Percentiles rank a stretch among this genome's conserved stretches.
These are phyloP conservation scores for Merops nubicus DNA, from an alignment of 2,113 vertebrate species.

Conservation along the genomic window DNA sequence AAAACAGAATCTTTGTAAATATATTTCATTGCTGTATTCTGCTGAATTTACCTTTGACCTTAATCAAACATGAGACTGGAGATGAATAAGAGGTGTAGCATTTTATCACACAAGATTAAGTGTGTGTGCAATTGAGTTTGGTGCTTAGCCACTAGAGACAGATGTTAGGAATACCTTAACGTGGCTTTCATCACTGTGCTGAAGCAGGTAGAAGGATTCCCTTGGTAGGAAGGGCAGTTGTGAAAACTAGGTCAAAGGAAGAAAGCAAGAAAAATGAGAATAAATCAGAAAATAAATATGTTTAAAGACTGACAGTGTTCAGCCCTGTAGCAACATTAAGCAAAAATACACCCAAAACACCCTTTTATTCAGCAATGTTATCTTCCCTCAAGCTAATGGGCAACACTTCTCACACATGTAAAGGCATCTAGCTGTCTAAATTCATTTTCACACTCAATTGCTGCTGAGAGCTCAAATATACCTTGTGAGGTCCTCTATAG, in stretches of 20 bases:
- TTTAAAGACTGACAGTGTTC: neutral
- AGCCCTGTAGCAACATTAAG: neutral
- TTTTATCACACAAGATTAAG: neutral
- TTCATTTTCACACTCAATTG: neutral
- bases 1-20: neutral
- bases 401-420: neutral
- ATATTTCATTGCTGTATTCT: neutral
- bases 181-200: neutral
- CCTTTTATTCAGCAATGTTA: neutral
- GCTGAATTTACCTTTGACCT: constrained; percentile 8
- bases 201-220: neutral
- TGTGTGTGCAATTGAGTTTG: rapidly evolving
- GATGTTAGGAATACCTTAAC: neutral
- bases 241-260: neutral
- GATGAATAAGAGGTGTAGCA: neutral
- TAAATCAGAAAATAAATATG: neutral
- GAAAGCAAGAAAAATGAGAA: neutral
- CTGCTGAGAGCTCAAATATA: neutral
- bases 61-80: neutral
- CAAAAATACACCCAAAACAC: neutral
- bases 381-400: neutral
- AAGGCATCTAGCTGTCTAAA: neutral
- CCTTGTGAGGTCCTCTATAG: neutral
- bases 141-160: neutral
- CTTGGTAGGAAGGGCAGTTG: neutral